Base-by-base conservation (phyloP, 2,797 vertebrate genomes). In the Gouania willdenowi region DNA sequence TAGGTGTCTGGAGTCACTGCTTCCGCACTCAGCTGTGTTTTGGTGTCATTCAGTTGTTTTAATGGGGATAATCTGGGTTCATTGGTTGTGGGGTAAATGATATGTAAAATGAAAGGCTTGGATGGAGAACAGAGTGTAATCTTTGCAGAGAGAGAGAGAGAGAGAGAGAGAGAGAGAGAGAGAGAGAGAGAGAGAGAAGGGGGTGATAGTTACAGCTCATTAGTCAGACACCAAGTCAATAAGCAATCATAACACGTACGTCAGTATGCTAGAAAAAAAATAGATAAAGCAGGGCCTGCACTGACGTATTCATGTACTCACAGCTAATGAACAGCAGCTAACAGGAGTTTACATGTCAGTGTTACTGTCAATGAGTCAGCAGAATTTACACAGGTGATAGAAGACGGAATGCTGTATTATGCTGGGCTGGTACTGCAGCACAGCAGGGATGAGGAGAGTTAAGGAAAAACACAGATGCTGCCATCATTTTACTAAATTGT, bases 171-270 rank as follows among this genome's bases (percentile, higher is more conserved):
- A 2, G 19, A 19, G 19, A 4, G 19, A 6, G 21, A 8, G 8
- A 21, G 8, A 8, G n/a, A n/a, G 19, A 19, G 19, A 4, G 19
- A 6, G 21, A 8, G 8, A 21, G 8, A 8, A 29, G 26, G 19
- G 44, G 17, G 38, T 44, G 43, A 44, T 27, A 50, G 56, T 44
- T 59, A 26, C 48, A 58, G 38, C 36, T 55, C 36, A 16, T 37
- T 36, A 26, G 25, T 39, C 20, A 52, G 63, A 68, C 22, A 42
- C 43, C 41, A 57, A 37, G 25, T 70, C 66, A 59, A 59, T 67
- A 59, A 59, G 8, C n/a, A 47, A 38, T 52, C 50, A 59, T 4
- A 30, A 28, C 37, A 37, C 20, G 11, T 17, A 28, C 8, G 14
- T 49, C 56, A 51, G 28, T 31, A 19, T 24, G 6, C 19, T 38